A percentile compares a stretch with the other conserved stretches of the same genome.
Conservation (phyloP, 2,797 vertebrate species). For the Acropternis orthonyx region DNA sequence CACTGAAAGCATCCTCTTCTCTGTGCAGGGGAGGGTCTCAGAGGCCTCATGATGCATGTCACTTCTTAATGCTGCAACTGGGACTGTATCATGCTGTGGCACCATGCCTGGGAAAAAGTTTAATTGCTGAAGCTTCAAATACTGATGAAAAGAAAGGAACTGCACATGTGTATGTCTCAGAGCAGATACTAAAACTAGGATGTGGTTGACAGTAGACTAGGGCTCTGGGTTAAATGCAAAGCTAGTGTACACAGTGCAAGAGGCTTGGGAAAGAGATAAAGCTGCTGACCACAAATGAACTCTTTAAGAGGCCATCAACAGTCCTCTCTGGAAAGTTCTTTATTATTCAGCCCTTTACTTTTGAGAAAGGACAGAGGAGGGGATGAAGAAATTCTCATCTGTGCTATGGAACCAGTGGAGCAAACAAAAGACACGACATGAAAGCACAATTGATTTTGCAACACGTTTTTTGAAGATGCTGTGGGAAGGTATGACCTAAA, state of each 20-base stretch:
- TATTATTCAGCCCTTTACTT: background rate
- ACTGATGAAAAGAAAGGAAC: background rate
- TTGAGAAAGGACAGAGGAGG: background rate
- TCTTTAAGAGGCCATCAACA: background rate
- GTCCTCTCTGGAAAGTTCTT: background rate
- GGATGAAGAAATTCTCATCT: background rate
- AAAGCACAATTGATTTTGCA: background rate
- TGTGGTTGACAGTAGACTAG: background rate
- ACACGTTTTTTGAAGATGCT: background rate
- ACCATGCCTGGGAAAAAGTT: background rate
- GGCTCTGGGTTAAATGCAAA: background rate
- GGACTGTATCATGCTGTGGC: background rate
- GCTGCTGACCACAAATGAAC: background rate
- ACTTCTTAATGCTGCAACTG: background rate
- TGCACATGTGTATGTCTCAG: background rate
- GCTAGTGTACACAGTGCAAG: background rate
- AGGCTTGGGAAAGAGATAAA: background rate
- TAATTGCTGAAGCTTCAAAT: background rate
- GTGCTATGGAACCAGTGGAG: background rate
- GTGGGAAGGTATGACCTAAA: background rate
- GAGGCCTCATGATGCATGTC: background rate
- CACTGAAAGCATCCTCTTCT: background rate
- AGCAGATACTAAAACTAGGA: background rate
- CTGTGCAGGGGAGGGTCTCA: background rate
- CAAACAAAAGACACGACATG: background rate